These are phyloP conservation scores for Drosophila monieri DNA, from an alignment of 2,888 invertebrate genomes.

Conservation along the genomic window DNA sequence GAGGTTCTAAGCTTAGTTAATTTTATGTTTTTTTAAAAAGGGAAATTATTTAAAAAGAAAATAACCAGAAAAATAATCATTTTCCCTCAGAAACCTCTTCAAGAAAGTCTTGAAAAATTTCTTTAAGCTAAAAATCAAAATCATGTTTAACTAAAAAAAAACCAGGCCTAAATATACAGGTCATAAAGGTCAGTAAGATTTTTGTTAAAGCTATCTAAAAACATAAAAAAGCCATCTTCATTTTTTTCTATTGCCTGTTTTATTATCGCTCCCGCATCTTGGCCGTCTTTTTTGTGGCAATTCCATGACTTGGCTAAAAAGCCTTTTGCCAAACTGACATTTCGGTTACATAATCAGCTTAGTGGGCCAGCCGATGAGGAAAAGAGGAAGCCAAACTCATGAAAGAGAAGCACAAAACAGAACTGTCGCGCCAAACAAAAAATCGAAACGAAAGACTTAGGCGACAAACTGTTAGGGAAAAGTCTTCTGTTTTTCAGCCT, in stretches of 20 bases:
- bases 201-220: background rate
- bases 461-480: slow-evolving; percentile 50
- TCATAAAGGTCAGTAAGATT: slow-evolving; percentile 1
- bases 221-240: slow-evolving; percentile 5
- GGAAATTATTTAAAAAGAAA: too few relatives aligned
- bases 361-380: slow-evolving; percentile 19
- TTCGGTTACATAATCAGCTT: slow-evolving; percentile 40
- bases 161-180: background rate
- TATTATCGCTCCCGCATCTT: slow-evolving; percentile 17
- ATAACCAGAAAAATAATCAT: too few relatives aligned
- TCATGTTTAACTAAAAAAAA: background rate
- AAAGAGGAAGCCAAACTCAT: background rate
- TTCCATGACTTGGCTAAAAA: slow-evolving; percentile 28
- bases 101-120: too few relatives aligned
- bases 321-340: background rate
- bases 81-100: too few relatives aligned
- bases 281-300: slow-evolving; percentile 6
- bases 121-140: background rate
- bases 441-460: slow-evolving; percentile 64
- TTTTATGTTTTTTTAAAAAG: too few relatives aligned
- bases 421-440: background rate
- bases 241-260: slow-evolving; percentile 3
- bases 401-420: background rate
- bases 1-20: too few relatives aligned
- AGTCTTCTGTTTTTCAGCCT: background rate